Conservation (phyloP, 30 jellyfish, hydroid and myxozoan species). For the Clytia hemisphaerica region DNA sequence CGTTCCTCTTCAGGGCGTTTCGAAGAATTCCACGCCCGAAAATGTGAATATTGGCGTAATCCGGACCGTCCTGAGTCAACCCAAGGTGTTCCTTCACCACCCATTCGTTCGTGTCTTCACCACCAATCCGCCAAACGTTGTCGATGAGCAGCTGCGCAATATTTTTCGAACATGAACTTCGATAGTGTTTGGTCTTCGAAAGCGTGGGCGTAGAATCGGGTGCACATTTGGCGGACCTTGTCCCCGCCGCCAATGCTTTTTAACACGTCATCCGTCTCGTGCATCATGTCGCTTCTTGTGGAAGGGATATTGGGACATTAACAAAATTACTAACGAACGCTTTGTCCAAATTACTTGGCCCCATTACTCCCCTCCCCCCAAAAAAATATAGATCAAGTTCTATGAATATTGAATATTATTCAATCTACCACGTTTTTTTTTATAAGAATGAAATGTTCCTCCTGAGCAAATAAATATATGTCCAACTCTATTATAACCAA, state of each 20-base stretch:
- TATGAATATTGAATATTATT: no score
- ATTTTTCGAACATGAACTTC: neutral
- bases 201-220: neutral
- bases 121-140: neutral
- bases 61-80: neutral
- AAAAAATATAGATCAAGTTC: no score
- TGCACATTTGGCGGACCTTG: neutral
- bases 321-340: no score
- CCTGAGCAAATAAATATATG: no score
- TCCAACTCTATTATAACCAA: no score
- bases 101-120: neutral
- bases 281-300: no score
- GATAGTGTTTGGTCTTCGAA: neutral
- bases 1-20: neutral
- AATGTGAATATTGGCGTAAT: neutral
- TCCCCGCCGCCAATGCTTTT: conserved; percentile 3
- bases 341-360: no score
- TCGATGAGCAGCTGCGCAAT: neutral
- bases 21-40: neutral
- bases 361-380: no score
- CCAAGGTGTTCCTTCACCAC: neutral
- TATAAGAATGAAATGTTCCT: no score
- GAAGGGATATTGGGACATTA: no score
- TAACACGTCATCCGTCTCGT: no score
- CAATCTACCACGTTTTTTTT: no score